These are phyloP conservation scores for Eriosoma lanigerum DNA, from an alignment of 1,140 invertebrate species.

Conservation along the genomic window DNA sequence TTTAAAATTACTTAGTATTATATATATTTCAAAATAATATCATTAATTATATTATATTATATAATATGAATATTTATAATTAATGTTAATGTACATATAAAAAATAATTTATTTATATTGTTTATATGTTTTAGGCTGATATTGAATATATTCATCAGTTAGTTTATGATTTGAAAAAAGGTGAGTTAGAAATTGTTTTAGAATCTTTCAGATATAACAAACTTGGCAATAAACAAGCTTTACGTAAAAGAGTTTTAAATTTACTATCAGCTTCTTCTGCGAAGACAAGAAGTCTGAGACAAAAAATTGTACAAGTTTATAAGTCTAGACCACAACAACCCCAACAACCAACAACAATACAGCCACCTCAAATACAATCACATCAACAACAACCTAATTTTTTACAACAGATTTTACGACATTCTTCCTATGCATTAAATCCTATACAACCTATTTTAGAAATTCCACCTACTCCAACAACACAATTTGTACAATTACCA, in stretches of 20 bases:
- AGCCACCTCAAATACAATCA: neutral
- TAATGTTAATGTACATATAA: no score
- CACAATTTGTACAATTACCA: constrained; percentile 19
- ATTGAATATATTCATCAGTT: constrained; percentile 42
- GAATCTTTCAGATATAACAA: constrained; percentile 11
- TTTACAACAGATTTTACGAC: neutral
- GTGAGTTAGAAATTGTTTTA: constrained; percentile 31
- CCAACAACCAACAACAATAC: neutral
- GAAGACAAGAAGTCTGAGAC: constrained; percentile 30
- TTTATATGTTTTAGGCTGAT: constrained; percentile 11
- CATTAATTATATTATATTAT: no score
- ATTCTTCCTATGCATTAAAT: neutral
- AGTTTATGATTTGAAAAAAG: constrained; percentile 28
- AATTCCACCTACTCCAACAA: neutral
- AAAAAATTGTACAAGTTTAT: constrained; percentile 33
- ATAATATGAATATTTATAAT: no score
- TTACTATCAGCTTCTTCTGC: neutral
- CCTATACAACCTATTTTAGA: neutral
- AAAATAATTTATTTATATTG: neutral
- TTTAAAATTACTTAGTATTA: no score
- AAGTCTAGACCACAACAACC: neutral
- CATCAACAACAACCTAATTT: neutral
- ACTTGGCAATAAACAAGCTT: constrained; percentile 29
- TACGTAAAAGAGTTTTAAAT: constrained; percentile 33
- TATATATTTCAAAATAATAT: no score